These are phyloP conservation scores for Anthoscopus minutus DNA, from an alignment of 2,113 vertebrate genomes.

Conservation along the genomic window DNA sequence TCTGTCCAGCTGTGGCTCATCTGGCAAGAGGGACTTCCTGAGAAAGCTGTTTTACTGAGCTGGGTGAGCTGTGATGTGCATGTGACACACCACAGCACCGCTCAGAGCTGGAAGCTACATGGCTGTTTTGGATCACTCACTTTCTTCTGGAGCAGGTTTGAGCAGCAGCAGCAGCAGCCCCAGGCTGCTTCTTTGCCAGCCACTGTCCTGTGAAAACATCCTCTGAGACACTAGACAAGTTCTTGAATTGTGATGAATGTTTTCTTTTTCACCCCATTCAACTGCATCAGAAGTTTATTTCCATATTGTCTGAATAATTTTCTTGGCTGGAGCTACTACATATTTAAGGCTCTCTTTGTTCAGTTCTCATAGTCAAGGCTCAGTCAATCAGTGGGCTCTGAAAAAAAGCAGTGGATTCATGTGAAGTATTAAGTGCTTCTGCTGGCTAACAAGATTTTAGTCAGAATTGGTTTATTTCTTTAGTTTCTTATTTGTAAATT, in stretches of 20 bases:
- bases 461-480: not conserved
- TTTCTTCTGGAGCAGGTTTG: not conserved
- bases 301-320: not conserved
- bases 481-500: constrained; percentile 17
- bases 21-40: constrained; percentile 12
- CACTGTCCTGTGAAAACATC: not conserved
- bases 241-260: not conserved
- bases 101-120: not conserved
- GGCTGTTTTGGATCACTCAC: not conserved
- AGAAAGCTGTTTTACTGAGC: not conserved
- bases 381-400: constrained; percentile 28
- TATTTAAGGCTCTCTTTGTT: not conserved
- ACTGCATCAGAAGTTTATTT: not conserved
- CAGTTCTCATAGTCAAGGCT: not conserved
- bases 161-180: not conserved
- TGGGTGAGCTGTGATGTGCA: not conserved
- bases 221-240: not conserved
- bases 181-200: not conserved
- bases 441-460: constrained; percentile 22
- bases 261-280: not conserved
- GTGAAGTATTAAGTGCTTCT: constrained; percentile 15
- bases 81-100: not conserved
- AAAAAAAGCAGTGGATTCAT: constrained; percentile 38
- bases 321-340: not conserved
- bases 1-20: not conserved